Evolutionary conservation across 2,113 vertebrate genomes (phyloP).

Genomic region (Pomatorhinus ruficollis): DNA sequence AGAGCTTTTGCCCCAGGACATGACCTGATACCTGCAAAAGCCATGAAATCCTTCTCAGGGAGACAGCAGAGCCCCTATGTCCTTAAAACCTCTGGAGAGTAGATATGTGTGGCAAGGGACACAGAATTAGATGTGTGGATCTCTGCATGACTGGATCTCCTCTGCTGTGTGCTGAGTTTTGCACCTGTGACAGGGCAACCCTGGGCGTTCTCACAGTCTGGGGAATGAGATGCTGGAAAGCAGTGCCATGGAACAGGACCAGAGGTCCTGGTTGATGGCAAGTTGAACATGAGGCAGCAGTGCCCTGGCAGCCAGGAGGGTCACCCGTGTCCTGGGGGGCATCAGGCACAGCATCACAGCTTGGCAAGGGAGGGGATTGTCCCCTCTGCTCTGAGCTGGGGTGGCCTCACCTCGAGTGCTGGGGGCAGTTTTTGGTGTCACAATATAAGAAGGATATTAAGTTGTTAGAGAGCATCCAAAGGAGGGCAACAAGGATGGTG

Average conservation of each 20-base stretch:
- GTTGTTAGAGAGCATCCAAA: neutral
- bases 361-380: neutral
- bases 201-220: neutral
- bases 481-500: neutral
- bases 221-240: neutral
- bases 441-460: neutral
- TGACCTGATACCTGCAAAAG: neutral
- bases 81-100: too few species aligned
- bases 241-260: neutral
- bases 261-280: accelerated
- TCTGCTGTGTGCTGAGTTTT: neutral
- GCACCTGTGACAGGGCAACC: too few species aligned
- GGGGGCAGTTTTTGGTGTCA: neutral
- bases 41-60: accelerated
- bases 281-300: accelerated
- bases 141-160: accelerated
- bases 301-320: neutral
- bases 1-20: neutral
- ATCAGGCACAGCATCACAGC: neutral
- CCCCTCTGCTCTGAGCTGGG: accelerated
- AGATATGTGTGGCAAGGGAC: too few species aligned
- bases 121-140: accelerated
- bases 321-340: accelerated
- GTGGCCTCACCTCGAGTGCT: accelerated
- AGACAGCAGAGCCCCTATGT: accelerated